Evolutionary conservation across 2,888 invertebrate species (phyloP), one percentile per base, ranked within the genome.

Genomic region (Cephus runcator): DNA sequence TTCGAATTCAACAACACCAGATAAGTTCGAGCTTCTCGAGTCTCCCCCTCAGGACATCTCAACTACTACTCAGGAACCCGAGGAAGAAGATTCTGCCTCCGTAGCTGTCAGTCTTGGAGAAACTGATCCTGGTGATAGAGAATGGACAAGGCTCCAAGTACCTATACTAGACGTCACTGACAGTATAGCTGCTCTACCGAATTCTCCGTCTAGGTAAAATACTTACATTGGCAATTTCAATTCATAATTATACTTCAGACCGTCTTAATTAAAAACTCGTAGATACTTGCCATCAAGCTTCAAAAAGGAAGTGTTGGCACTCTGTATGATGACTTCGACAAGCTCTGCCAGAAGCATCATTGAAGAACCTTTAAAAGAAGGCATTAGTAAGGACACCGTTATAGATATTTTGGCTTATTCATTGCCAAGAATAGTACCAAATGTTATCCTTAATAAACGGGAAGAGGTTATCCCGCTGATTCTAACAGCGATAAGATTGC

Each of bases 391-490:
- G 11, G 92, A 93, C 36, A 90, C 88, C 73, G 86, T 93, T 56
- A 92, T 94, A 12, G 91, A 93, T 35, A 92, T 94, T 86, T 88
- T 95, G 75, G 92, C 93, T 1, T 88, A 93, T 77, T 93, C 93
- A 80, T 91, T 95, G 79, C 93, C 94, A 33, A 92, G 93, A 85
- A 94, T 95, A 79, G 94, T 95, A 80, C 95, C 95, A 3, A 95
- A 95, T 91, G 93, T 95, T 73, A 93, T 95, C 76, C 90, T 95
- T 40, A 94, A 94, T 82, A 95, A 94, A 88, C 92, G 95, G 77
- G 95, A 95, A 92, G 95, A 96, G 88, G 92, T 94, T 73, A 94
- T 96, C 85, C 94, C 95, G 6, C 91, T 96, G 75, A 91, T 95
- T 71, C 90, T 95, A 36, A 93, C 93, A 83, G 93, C 94, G 12